Evolutionary conservation across 2,113 vertebrate species (phyloP).

Genomic region (Ornithorhynchus anatinus): DNA sequence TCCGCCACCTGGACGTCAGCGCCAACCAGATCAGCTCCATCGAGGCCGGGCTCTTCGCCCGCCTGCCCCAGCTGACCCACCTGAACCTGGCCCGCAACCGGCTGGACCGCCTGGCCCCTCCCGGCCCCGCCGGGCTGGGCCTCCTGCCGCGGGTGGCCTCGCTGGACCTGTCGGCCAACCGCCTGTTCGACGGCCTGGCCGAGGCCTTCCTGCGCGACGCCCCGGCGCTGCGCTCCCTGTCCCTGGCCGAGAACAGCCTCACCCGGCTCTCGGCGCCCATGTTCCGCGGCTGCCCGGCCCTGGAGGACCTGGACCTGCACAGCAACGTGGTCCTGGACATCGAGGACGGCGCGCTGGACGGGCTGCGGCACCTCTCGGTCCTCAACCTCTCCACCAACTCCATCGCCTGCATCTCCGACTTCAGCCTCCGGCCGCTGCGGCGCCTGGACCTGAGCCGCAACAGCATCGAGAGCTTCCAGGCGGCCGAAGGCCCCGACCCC

Average conservation of each 20-base stretch:
- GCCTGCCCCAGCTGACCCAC: slow-evolving; percentile 76
- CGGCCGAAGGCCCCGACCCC: slow-evolving; percentile 12
- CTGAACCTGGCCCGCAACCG: slow-evolving; percentile 85
- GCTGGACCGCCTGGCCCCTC: slow-evolving; percentile 71
- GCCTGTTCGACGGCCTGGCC: slow-evolving; percentile 82
- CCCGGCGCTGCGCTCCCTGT: slow-evolving; percentile 77
- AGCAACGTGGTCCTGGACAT: slow-evolving; percentile 96
- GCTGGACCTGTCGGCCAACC: slow-evolving; percentile 89
- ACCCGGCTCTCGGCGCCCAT: slow-evolving; percentile 76
- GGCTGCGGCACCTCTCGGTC: slow-evolving; percentile 73
- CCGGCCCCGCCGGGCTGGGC: slow-evolving; percentile 68
- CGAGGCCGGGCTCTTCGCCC: slow-evolving; percentile 77
- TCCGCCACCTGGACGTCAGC: slow-evolving; percentile 82
- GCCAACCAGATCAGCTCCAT: slow-evolving; percentile 86
- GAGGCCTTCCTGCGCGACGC: slow-evolving; percentile 81
- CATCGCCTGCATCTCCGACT: slow-evolving; percentile 91
- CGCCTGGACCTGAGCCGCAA: slow-evolving; percentile 91
- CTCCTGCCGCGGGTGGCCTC: slow-evolving; percentile 72
- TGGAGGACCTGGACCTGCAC: slow-evolving; percentile 83
- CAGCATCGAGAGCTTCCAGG: slow-evolving; percentile 88
- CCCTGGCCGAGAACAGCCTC: slow-evolving; percentile 88
- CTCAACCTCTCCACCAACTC: slow-evolving; percentile 94
- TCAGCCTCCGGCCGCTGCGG: slow-evolving; percentile 82
- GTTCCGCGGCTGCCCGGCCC: slow-evolving; percentile 70
- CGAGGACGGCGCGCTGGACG: slow-evolving; percentile 88